Evolutionary conservation across 2,888 invertebrate genomes (phyloP).

Genomic region (Gastracanthus pulcherrimus): DNA sequence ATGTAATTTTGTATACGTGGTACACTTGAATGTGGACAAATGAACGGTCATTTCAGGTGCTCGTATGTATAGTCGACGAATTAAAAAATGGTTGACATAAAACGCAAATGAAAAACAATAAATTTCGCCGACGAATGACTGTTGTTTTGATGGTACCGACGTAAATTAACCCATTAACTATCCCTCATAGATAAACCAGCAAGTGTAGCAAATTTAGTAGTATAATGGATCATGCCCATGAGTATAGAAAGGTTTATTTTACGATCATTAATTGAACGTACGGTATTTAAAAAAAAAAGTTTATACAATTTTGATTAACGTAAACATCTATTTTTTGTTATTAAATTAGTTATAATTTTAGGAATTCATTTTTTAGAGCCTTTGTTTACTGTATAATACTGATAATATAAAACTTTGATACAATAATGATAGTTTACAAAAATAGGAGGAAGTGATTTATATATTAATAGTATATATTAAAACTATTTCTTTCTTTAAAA

Average conservation of each 20-base stretch:
- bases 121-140: constrained; percentile 5
- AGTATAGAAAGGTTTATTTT: not conserved
- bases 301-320: too few species aligned
- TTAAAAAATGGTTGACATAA: not conserved
- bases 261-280: not conserved
- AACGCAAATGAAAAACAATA: constrained; percentile 44
- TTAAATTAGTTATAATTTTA: too few species aligned
- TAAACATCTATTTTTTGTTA: too few species aligned
- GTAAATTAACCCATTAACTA: constrained; percentile 6
- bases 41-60: not conserved
- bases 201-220: not conserved
- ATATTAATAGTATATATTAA: too few species aligned
- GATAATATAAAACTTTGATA: too few species aligned
- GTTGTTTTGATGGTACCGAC: not conserved
- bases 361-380: too few species aligned
- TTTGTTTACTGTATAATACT: too few species aligned
- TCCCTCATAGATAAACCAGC: not conserved
- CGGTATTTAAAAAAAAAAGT: not conserved
- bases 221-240: too few species aligned
- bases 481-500: too few species aligned
- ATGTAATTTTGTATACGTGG: not conserved
- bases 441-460: too few species aligned
- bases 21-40: not conserved
- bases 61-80: not conserved
- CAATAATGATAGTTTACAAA: too few species aligned